phyloP scores from a whole-genome alignment of 2,113 vertebrate genomes.

The Collichthys lucidus region DNA sequence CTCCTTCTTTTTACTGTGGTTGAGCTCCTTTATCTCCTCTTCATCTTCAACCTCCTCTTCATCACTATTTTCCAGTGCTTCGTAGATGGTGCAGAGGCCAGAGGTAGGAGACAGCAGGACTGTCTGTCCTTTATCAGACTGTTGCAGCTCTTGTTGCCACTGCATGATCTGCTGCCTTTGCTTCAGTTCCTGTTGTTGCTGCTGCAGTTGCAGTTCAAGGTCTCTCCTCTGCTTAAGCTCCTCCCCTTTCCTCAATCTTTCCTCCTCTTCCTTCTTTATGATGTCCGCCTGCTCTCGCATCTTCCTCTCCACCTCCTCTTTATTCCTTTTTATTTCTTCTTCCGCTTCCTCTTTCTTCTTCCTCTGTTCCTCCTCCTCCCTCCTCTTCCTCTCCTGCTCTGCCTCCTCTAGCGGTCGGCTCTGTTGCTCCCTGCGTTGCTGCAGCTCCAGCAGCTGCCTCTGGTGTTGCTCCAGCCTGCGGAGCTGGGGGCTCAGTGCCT shows the following conservation, averaged over 20 bases:
- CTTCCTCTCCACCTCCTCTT: conserved; percentile 43
- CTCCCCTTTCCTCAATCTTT: conserved; percentile 18
- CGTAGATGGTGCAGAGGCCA: conserved; percentile 84
- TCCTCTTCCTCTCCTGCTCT: conserved; percentile 69
- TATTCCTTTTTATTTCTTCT: conserved; percentile 70
- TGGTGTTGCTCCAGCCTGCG: conserved; percentile 82
- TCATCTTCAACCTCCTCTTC: conserved; percentile 70
- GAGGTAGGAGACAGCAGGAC: conserved; percentile 76
- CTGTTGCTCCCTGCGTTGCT: conserved; percentile 79
- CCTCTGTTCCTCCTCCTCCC: conserved; percentile 64
- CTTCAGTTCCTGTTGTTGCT: conserved; percentile 78
- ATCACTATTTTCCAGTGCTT: conserved; percentile 79
- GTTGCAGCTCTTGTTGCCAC: conserved; percentile 79
- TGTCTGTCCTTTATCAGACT: conserved; percentile 51
- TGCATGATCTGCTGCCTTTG: conserved; percentile 81
- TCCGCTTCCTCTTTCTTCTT: conserved; percentile 65
- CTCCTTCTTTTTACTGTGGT: background rate
- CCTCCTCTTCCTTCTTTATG: conserved; percentile 30
- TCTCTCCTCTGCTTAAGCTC: conserved; percentile 64
- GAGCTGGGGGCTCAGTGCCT: conserved; percentile 78
- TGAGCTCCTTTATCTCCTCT: conserved; percentile 27
- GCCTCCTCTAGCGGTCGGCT: conserved; percentile 68
- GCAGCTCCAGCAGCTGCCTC: conserved; percentile 79
- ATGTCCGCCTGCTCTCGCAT: conserved; percentile 1
- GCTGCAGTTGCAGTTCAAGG: conserved; percentile 74